Percentiles rank a stretch among this genome's conserved stretches.
Conservation (phyloP, 2,113 vertebrate species). For the Rhinoderma darwinii region DNA sequence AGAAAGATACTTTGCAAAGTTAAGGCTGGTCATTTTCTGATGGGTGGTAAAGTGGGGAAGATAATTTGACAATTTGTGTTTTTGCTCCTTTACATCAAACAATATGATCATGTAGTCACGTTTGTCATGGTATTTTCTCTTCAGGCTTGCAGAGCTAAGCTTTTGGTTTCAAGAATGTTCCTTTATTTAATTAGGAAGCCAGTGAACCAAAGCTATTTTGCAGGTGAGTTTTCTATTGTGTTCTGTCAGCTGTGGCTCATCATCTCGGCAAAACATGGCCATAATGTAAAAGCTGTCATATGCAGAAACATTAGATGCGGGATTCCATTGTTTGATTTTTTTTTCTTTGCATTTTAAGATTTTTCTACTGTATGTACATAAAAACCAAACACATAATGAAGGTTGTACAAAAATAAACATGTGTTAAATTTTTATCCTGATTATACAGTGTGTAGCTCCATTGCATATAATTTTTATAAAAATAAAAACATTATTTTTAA, state of each 20-base stretch:
- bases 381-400: background rate
- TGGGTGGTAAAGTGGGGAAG: background rate
- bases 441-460: too few species aligned
- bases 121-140: background rate
- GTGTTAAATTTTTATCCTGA: too few species aligned
- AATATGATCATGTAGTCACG: background rate
- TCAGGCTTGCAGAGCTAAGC: background rate
- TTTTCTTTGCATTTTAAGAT: background rate
- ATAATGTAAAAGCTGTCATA: background rate
- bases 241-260: conserved; percentile 33
- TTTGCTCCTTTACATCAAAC: background rate
- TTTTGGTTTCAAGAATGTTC: background rate
- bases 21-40: background rate
- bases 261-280: conserved; percentile 3
- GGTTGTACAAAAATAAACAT: background rate
- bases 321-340: background rate
- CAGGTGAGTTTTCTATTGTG: conserved; percentile 29
- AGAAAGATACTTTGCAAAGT: background rate
- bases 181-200: conserved; percentile 16
- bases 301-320: background rate
- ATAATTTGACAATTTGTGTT: background rate
- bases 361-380: background rate
- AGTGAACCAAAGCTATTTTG: conserved; percentile 14
- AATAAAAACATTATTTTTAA: background rate
- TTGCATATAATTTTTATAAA: too few species aligned